phyloP scores from a whole-genome alignment of 1,140 invertebrate genomes.

The Acromyrmex heyeri region DNA sequence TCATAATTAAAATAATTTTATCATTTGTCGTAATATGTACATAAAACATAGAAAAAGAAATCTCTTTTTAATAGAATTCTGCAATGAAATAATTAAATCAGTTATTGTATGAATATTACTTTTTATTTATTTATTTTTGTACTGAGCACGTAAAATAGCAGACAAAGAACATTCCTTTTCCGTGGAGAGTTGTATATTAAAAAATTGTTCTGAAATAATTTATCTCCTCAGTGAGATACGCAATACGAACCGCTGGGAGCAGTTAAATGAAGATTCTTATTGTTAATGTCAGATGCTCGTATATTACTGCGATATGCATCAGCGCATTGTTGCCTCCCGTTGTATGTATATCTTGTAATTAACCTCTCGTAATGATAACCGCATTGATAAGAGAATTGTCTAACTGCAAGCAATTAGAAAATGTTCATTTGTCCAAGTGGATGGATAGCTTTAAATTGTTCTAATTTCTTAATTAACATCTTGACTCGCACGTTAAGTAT shows the following conservation, averaged over 20 bases:
- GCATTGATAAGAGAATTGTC: conserved; percentile 65
- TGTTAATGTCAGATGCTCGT: conserved; percentile 33
- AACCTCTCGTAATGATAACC: conserved; percentile 70
- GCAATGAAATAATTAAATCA: conserved; percentile 38
- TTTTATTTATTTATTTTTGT: neutral
- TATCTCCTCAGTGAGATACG: neutral
- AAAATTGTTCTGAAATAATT: conserved; percentile 52
- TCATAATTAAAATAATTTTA: conserved; percentile 25
- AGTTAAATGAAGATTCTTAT: conserved; percentile 45
- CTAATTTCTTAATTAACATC: conserved; percentile 58
- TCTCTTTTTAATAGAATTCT: neutral
- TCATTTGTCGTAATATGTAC: neutral
- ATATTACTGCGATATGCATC: conserved; percentile 28
- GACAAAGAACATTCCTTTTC: neutral
- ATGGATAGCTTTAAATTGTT: conserved; percentile 34
- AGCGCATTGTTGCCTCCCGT: conserved; percentile 9
- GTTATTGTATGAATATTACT: neutral
- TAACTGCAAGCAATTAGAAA: conserved; percentile 64
- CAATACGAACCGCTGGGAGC: neutral
- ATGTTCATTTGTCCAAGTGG: conserved; percentile 40
- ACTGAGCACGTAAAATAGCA: neutral
- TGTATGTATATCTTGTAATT: conserved; percentile 50
- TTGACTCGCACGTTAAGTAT: neutral
- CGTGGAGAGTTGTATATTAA: conserved; percentile 23
- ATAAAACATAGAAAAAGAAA: neutral